phyloP scores from a whole-genome alignment of 2,888 invertebrate species.

The Rhodophaea formosa region DNA sequence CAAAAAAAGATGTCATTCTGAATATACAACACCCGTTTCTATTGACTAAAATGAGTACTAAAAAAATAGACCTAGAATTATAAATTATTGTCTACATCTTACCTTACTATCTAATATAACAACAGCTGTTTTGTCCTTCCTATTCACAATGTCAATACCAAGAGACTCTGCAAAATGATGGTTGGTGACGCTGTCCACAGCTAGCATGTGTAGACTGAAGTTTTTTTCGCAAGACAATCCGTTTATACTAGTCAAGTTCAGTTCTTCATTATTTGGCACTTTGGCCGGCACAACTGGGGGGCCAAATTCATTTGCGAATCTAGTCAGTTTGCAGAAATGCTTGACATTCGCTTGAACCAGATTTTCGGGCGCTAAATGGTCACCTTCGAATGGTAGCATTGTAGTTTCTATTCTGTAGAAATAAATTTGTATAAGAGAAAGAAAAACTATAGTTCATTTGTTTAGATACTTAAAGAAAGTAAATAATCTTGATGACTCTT shows the following conservation, averaged over 20 bases:
- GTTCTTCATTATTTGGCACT: constrained; percentile 34
- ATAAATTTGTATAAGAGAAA: neutral
- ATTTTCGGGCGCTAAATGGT: constrained; percentile 77
- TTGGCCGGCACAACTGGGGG: constrained; percentile 53
- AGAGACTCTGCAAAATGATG: constrained; percentile 88
- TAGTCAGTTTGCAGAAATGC: constrained; percentile 62
- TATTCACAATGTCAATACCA: constrained; percentile 84
- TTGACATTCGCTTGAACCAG: constrained; percentile 65
- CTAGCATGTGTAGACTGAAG: constrained; percentile 72
- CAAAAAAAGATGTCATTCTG: too few relatives aligned
- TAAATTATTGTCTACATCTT: too few relatives aligned
- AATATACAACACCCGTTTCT: too few relatives aligned
- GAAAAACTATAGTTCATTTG: too few relatives aligned
- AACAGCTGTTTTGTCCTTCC: constrained; percentile 83
- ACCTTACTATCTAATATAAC: constrained; percentile 88
- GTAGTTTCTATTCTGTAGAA: constrained; percentile 64
- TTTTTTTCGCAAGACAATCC: constrained; percentile 75
- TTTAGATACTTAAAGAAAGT: too few relatives aligned
- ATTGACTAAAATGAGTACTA: too few relatives aligned
- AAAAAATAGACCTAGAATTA: too few relatives aligned
- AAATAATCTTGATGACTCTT: too few relatives aligned
- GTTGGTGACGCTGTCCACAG: constrained; percentile 87
- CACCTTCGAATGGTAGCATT: constrained; percentile 70
- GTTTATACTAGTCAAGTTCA: constrained; percentile 54
- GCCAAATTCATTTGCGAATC: constrained; percentile 63